Evolutionary conservation across 2,888 invertebrate genomes (phyloP), one percentile per base, ranked within the genome.

Genomic region (Epinotia nisella): DNA sequence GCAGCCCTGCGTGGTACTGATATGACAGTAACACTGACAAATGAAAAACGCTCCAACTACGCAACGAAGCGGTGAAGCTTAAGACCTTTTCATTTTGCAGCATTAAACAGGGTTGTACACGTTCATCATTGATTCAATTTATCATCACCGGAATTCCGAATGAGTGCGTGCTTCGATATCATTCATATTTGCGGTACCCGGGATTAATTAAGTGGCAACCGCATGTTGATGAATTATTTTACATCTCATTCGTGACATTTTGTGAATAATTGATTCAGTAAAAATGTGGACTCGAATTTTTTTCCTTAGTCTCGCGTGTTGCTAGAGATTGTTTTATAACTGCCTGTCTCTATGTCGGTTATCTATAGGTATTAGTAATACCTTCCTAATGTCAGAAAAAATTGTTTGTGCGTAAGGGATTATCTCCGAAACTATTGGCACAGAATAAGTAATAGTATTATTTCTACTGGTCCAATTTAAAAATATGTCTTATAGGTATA

Each of bases 111-210:
- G 15, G 41, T 41, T 11, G 41, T 41, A 13, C 4, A 45, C 15
- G 19, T 49, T 15, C n/a, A 15, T 24, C 51, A 64, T 15, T 65
- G 13, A 53, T 19, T 39, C 24, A 53, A 65, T 35, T 29, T 39
- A 65, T 53, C 64, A 64, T 9, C 29, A 17, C 19, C 53, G 53
- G 51, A 65, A 29, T 65, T 65, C 35, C 35, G 35, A 53, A 19
- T 13, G 64, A 65, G 51, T 65, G 64, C 53, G 51, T 39, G 53
- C 39, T 35, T 17, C 59, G 19, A 65, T 53, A 65, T 65, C 49
- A 53, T 65, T 19, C 64, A 53, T 65, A 51, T 29, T 64, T 29
- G 29, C 49, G 51, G 24, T n/a, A 7, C 64, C 13, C 11, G 9
- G 17, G n/a, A 11, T 21, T 45, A 17, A 59, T 59, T 19, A 59